Evolutionary conservation across 2,113 vertebrate species (phyloP).

Genomic region (Atlantisia rogersi): DNA sequence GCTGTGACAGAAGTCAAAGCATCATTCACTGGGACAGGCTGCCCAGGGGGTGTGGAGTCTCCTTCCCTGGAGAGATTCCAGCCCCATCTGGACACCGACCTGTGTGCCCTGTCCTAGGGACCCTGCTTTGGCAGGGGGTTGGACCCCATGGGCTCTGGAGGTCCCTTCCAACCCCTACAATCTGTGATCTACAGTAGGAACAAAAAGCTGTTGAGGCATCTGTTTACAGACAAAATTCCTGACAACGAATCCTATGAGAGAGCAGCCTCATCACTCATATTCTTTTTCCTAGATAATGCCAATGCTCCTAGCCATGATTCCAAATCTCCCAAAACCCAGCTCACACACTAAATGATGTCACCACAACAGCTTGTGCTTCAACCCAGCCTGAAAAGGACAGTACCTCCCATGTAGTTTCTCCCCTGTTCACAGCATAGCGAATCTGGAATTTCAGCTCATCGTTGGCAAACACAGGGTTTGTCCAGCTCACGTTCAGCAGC

Average conservation of each 20-base stretch:
- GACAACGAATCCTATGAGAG: background rate
- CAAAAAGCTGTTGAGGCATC: background rate
- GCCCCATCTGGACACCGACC: too few species aligned
- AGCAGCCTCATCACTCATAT: background rate
- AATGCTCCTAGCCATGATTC: background rate
- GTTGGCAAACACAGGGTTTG: conserved; percentile 72
- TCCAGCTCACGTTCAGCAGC: conserved; percentile 84
- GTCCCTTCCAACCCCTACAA: too few species aligned
- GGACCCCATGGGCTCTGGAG: too few species aligned
- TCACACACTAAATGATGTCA: fast-evolving
- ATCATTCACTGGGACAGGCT: too few species aligned
- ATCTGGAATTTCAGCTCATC: conserved; percentile 83
- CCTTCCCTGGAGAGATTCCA: too few species aligned
- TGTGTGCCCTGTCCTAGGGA: too few species aligned
- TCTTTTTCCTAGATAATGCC: background rate
- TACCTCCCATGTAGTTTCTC: conserved; percentile 84
- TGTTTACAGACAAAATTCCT: background rate
- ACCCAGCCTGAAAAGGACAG: background rate
- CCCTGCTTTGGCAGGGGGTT: too few species aligned
- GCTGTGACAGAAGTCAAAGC: conserved; percentile 44
- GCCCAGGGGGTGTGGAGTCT: too few species aligned
- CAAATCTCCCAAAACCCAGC: background rate
- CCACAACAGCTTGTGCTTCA: background rate
- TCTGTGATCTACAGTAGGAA: background rate
- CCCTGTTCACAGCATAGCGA: conserved; percentile 67